phyloP scores from a whole-genome alignment of 2,888 invertebrate genomes.

The Fragum whitleyi region DNA sequence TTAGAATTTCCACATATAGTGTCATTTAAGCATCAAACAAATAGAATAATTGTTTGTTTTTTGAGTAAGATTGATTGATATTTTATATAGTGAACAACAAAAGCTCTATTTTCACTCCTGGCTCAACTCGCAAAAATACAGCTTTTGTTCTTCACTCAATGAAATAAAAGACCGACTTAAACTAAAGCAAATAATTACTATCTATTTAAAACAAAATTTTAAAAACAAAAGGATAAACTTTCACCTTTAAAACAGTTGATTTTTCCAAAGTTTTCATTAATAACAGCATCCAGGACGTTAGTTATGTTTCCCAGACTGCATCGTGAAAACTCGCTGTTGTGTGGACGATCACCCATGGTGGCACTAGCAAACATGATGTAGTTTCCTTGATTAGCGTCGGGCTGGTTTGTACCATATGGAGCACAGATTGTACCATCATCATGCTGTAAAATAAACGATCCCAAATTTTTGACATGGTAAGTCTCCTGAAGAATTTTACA shows the following conservation, averaged over 20 bases:
- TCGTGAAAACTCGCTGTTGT: constrained; percentile 98
- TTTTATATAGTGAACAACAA: too few species aligned
- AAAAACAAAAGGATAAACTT: constrained; percentile 53
- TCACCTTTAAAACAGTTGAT: constrained; percentile 94
- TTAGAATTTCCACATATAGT: too few species aligned
- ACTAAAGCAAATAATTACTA: too few species aligned
- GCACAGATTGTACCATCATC: constrained; percentile 88
- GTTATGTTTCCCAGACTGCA: constrained; percentile 98
- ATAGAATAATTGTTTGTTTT: too few species aligned
- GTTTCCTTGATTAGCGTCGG: constrained; percentile 97
- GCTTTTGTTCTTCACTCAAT: too few species aligned
- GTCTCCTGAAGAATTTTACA: too few species aligned
- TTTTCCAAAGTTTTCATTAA: constrained; percentile 90
- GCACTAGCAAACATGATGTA: constrained; percentile 99
- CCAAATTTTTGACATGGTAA: not conserved
- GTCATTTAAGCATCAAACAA: too few species aligned
- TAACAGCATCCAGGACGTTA: constrained; percentile 95
- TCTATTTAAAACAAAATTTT: too few species aligned
- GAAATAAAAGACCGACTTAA: too few species aligned
- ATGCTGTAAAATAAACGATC: constrained; percentile 91
- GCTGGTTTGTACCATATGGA: constrained; percentile 86
- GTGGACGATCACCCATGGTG: constrained; percentile 98
- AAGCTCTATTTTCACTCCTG: too few species aligned
- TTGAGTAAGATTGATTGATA: too few species aligned
- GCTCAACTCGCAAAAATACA: too few species aligned